A percentile compares a stretch with the other conserved stretches of the same genome.
Conservation (phyloP, 2,797 vertebrate species). For the Malacoctenus gilli region DNA sequence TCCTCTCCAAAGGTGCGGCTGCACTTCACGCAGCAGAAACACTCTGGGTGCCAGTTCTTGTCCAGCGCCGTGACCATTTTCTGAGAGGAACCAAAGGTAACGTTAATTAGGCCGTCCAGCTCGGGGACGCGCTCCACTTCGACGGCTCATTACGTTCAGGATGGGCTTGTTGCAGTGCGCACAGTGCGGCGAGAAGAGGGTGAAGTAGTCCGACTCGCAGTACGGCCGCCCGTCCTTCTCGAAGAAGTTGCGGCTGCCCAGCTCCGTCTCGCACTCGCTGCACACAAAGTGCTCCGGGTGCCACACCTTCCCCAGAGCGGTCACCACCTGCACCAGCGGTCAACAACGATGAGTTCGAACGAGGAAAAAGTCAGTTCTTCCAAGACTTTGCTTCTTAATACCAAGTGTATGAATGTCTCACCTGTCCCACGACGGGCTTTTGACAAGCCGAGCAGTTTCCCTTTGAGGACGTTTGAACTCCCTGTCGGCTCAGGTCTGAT, state of each 20-base stretch:
- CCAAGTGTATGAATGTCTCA: slow-evolving; percentile 63
- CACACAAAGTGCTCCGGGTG: slow-evolving; percentile 94
- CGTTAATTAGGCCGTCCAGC: no score
- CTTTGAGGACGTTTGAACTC: slow-evolving; percentile 89
- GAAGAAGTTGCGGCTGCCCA: slow-evolving; percentile 93
- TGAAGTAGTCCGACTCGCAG: slow-evolving; percentile 92
- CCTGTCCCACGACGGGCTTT: slow-evolving; percentile 92
- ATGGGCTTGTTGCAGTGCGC: slow-evolving; percentile 91
- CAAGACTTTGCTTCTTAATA: background rate
- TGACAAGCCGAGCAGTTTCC: slow-evolving; percentile 91
- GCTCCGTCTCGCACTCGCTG: slow-evolving; percentile 84
- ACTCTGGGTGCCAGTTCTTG: slow-evolving; percentile 94
- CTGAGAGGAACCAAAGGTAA: slow-evolving; percentile 62
- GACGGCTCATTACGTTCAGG: slow-evolving; percentile 83
- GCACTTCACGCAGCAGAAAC: slow-evolving; percentile 93
- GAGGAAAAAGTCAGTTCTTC: no score
- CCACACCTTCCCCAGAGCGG: slow-evolving; percentile 90
- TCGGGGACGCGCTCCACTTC: background rate
- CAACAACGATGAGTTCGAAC: background rate
- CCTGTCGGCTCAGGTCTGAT: slow-evolving; percentile 89
- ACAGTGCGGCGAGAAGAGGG: slow-evolving; percentile 91
- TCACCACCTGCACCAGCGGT: slow-evolving; percentile 84
- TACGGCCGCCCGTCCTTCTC: slow-evolving; percentile 92
- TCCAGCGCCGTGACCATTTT: slow-evolving; percentile 95
- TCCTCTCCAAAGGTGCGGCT: slow-evolving; percentile 89